A percentile compares a stretch with the other conserved stretches of the same genome.
Evolutionary conservation across 2,888 invertebrate species (phyloP).

Genomic region (Tinea trinotella): DNA sequence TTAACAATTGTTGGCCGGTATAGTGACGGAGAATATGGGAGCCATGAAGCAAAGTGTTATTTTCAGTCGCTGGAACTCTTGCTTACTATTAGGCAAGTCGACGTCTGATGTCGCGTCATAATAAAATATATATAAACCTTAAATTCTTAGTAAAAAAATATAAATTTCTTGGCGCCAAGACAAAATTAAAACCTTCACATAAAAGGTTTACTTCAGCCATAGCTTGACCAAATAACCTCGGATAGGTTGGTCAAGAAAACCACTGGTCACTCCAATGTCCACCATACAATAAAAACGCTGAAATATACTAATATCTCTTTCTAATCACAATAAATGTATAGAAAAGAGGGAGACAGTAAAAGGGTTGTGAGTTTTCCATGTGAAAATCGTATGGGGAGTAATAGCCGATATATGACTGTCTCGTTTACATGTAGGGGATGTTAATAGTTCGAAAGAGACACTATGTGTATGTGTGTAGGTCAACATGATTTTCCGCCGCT

Average conservation of each 20-base stretch:
- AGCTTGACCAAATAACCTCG: constrained; percentile 44
- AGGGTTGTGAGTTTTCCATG: constrained; percentile 61
- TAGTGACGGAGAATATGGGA: too few species aligned
- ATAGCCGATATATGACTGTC: constrained; percentile 56
- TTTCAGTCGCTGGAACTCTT: too few species aligned
- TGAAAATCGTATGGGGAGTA: constrained; percentile 45
- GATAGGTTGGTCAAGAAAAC: constrained; percentile 52
- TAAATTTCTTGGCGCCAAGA: too few species aligned
- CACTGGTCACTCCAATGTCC: constrained; percentile 55
- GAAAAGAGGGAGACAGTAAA: constrained; percentile 59
- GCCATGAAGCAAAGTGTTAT: too few species aligned
- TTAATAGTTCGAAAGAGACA: constrained; percentile 58
- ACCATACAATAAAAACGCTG: constrained; percentile 36
- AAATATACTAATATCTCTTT: constrained; percentile 41
- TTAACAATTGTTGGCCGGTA: too few species aligned
- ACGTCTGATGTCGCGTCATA: too few species aligned
- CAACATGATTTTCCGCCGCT: constrained; percentile 40
- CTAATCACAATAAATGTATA: constrained; percentile 37
- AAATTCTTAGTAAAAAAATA: too few species aligned
- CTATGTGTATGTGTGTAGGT: constrained; percentile 48
- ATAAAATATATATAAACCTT: too few species aligned
- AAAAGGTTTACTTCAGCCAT: background rate
- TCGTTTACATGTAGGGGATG: constrained; percentile 61
- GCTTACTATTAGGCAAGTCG: too few species aligned
- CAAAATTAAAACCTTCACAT: background rate